A percentile compares a stretch with the other conserved stretches of the same genome.
phyloP scores from a whole-genome alignment of 2,797 vertebrate species.

The Poecilia velifera region DNA sequence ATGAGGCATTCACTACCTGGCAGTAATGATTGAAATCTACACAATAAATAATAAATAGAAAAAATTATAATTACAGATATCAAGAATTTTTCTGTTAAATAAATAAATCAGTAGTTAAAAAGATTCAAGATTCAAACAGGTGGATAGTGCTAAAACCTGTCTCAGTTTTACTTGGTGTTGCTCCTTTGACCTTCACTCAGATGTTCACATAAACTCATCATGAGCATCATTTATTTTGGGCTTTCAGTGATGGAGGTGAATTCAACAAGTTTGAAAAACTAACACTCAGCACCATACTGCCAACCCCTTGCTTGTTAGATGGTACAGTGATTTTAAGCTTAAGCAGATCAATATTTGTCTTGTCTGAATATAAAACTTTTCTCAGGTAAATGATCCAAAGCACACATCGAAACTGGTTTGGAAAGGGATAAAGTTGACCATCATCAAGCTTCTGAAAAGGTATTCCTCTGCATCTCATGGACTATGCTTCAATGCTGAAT shows the following conservation, averaged over 20 bases:
- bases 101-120: conserved; percentile 40
- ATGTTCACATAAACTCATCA: not conserved
- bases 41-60: conserved; percentile 58
- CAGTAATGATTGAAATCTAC: conserved; percentile 25
- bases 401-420: not conserved
- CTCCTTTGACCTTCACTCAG: conserved; percentile 5
- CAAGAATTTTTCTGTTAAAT: conserved; percentile 44
- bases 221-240: not conserved
- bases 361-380: not conserved
- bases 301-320: not conserved
- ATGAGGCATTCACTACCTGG: conserved; percentile 13
- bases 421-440: not conserved
- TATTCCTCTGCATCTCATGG: not conserved
- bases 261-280: not conserved
- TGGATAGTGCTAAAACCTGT: conserved; percentile 26
- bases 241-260: not conserved
- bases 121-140: conserved; percentile 15
- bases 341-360: not conserved
- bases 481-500: not conserved
- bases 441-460: not conserved
- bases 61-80: conserved; percentile 18
- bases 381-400: not conserved
- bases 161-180: not conserved
- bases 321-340: not conserved
- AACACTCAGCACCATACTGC: not conserved